Base-by-base conservation (phyloP, 2,888 invertebrate genomes). In the Mythimna loreyi region DNA sequence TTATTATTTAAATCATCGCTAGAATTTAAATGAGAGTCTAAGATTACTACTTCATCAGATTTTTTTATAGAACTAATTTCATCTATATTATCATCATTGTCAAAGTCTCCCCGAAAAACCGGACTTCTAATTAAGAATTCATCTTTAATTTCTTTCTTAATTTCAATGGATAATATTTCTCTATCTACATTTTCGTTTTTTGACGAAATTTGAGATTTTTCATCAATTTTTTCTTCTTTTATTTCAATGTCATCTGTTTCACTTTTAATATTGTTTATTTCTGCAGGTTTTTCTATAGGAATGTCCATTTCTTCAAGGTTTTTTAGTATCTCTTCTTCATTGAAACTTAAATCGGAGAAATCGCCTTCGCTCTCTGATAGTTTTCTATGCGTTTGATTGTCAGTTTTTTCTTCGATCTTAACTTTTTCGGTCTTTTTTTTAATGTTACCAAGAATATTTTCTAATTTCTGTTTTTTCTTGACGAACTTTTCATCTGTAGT, bases 391-490 rank as follows among this genome's bases (percentile, higher is more conserved):
- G 30, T 64, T 11, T 16, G n/a, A 0, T 36, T 30, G n/a, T 11
- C 0, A 58, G 52, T 56, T 59, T 63, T 61, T 6, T 47, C 16
- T n/a, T 52, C 25, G 23, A 43, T 50, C 16, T 45, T 70, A 9
- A 43, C 23, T 28, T n/a, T 30, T 21, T 8, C 8, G 19, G 30
- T 25, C 78, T 86, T 91, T 45, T 78, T 87, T 80, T 90, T 93
- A 19, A 94, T 89, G 67, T 84, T 89, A 11, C 87, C 87, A 56
- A 91, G 67, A 7, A 91, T 64, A 33, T 75, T 81, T 85, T 95
- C 94, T 43, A 95, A 70, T 80, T 94, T 94, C 0, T 71, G 87
- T 13, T 90, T 86, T 73, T 93, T 94, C 11, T 87, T 87, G 1
- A 85, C 78, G 45, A 92, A 92, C 72, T 82, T 89, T 0, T 83